Conservation (phyloP, 2,888 invertebrate species). For the Drosophila vallismaia region DNA sequence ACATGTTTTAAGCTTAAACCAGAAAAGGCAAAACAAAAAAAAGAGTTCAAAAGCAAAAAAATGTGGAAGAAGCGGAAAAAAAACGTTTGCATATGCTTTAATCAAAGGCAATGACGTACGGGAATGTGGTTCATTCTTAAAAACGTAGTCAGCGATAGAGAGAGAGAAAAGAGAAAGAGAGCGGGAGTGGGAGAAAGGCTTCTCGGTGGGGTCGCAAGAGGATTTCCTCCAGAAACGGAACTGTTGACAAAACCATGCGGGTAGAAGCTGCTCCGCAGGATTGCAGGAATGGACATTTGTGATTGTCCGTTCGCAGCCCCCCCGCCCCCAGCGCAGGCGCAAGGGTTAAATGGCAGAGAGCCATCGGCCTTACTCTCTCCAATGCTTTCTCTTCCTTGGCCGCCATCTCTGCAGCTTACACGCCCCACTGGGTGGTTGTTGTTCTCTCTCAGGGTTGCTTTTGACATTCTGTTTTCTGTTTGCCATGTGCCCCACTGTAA, state of each 20-base stretch:
- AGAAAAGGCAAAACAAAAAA: constrained; percentile 8
- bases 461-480: constrained; percentile 41
- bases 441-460: constrained; percentile 65
- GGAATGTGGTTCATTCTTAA: constrained; percentile 70
- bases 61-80: constrained; percentile 18
- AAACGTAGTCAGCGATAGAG: constrained; percentile 38
- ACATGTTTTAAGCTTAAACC: constrained; percentile 22
- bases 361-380: constrained; percentile 5
- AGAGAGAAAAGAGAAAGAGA: not conserved
- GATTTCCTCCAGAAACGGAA: constrained; percentile 54
- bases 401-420: constrained; percentile 41
- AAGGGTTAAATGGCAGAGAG: constrained; percentile 46
- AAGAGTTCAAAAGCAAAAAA: constrained; percentile 3
- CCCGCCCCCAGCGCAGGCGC: constrained; percentile 51
- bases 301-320: constrained; percentile 28
- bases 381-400: not conserved
- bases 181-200: not conserved
- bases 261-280: constrained; percentile 33
- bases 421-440: constrained; percentile 69
- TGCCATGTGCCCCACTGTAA: constrained; percentile 46
- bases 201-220: constrained; percentile 1
- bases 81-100: constrained; percentile 64
- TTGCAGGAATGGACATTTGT: constrained; percentile 35
- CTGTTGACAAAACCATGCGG: constrained; percentile 66
- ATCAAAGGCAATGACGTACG: constrained; percentile 67